Base-by-base conservation (phyloP, 1,140 invertebrate genomes). In the Lysiphlebus fabarum region DNA sequence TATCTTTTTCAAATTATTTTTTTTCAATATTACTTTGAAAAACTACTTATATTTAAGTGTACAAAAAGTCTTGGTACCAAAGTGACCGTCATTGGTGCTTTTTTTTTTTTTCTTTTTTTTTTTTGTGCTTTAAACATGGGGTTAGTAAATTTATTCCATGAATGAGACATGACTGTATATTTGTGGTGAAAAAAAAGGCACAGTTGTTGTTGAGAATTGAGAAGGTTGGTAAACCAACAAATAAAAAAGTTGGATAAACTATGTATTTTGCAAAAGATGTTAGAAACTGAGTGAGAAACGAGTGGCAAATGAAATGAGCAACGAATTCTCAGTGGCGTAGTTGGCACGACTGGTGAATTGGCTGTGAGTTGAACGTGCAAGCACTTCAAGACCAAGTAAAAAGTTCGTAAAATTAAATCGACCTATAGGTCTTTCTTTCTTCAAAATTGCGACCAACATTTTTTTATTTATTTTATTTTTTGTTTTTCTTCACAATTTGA, bases 371-470 rank as follows among this genome's bases (percentile, higher is more conserved):
- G 56, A 60, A 60, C 58, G 58, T 60, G 58, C 58, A 60, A 59
- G 56, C 53, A 62, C 61, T 62, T 55, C 44, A 53, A 43, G 41
- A 51, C 48, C 36, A n/a, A 59, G 61, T 59, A 53, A 14, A 59
- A 62, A 62, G 61, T 62, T 62, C 40, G 61, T 62, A 56, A 62
- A 62, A 62, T 62, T 62, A 59, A 62, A 62, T 59, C 53, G 61
- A 56, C 61, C 58, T 55, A 38, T 11, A 10, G 33, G 26, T 38
- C 44, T 54, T 43, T 59, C 43, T 59, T 26, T 59, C 49, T 49
- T 48, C 36, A 47, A 33, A 10, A 45, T 7, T 17, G 37, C 40
- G 40, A 37, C 42, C 53, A 17, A 51, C 48, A 50, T 59, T 37
- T 38, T 43, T 43, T 37, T 53, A n/a, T n/a, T n/a, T n/a, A n/a